Percentiles rank a stretch among this genome's conserved stretches.
phyloP scores from a whole-genome alignment of 2,113 vertebrate species.

The Pelvicachromis taeniatus region DNA sequence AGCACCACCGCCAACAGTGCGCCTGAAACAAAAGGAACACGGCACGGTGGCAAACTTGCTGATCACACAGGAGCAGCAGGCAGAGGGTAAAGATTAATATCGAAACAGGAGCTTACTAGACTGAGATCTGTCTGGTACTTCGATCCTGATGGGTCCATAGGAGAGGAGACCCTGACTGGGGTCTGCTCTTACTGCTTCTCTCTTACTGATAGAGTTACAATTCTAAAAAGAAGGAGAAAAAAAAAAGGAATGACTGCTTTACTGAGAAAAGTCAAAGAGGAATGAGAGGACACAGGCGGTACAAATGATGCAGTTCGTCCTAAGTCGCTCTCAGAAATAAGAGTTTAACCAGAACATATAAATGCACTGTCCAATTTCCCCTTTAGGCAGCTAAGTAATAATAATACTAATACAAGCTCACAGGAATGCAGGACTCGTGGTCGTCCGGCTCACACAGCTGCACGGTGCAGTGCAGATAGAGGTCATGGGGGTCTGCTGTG shows the following conservation, averaged over 20 bases:
- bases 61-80: not conserved
- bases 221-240: constrained; percentile 50
- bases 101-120: constrained; percentile 39
- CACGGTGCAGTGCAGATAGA: constrained; percentile 74
- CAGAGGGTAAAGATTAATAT: accelerated
- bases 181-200: constrained; percentile 39
- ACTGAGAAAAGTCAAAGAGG: not conserved
- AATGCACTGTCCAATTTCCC: not conserved
- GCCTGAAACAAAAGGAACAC: constrained; percentile 16
- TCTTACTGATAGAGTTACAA: constrained; percentile 65
- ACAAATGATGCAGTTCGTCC: not conserved
- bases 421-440: constrained; percentile 55
- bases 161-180: constrained; percentile 58
- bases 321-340: not conserved
- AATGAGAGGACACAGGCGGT: not conserved
- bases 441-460: constrained; percentile 67
- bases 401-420: constrained; percentile 15
- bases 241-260: not conserved
- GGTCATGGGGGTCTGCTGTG: constrained; percentile 15
- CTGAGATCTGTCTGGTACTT: constrained; percentile 25
- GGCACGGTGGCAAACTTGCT: not conserved
- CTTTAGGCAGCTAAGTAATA: not conserved
- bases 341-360: not conserved
- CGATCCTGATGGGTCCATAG: constrained; percentile 68
- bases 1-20: constrained; percentile 43